Evolutionary conservation across 2,113 vertebrate species (phyloP).

Genomic region (Podarcis muralis): DNA sequence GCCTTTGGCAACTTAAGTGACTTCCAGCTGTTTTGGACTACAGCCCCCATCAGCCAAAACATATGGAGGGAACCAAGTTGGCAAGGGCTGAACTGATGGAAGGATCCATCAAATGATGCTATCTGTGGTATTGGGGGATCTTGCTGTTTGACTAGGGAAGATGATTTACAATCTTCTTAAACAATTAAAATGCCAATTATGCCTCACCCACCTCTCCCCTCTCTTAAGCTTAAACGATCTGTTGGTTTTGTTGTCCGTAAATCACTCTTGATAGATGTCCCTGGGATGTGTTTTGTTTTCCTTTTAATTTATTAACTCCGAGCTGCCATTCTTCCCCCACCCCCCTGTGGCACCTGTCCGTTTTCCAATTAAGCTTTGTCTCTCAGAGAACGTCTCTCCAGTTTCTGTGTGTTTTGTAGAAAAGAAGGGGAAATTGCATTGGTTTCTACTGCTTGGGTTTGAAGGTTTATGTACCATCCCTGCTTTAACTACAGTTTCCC

Average conservation of each 20-base stretch:
- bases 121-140: constrained; percentile 53
- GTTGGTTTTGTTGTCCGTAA: constrained; percentile 38
- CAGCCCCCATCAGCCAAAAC: no score
- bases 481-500: background rate
- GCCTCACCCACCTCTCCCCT: constrained; percentile 31
- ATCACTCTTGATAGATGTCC: background rate
- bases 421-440: background rate
- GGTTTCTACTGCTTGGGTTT: background rate
- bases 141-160: constrained; percentile 57
- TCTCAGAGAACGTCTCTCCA: background rate
- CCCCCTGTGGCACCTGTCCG: background rate
- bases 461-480: background rate
- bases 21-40: no score
- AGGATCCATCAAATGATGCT: no score
- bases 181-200: constrained; percentile 78
- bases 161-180: constrained; percentile 72
- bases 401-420: background rate
- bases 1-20: no score
- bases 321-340: background rate
- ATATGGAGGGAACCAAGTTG: no score
- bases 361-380: background rate
- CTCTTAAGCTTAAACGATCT: constrained; percentile 49
- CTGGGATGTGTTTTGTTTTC: background rate
- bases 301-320: constrained; percentile 25
- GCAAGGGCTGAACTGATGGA: no score